Evolutionary conservation across 2,888 invertebrate species (phyloP), one percentile per base, ranked within the genome.

Genomic region (Ellobium chinense): DNA sequence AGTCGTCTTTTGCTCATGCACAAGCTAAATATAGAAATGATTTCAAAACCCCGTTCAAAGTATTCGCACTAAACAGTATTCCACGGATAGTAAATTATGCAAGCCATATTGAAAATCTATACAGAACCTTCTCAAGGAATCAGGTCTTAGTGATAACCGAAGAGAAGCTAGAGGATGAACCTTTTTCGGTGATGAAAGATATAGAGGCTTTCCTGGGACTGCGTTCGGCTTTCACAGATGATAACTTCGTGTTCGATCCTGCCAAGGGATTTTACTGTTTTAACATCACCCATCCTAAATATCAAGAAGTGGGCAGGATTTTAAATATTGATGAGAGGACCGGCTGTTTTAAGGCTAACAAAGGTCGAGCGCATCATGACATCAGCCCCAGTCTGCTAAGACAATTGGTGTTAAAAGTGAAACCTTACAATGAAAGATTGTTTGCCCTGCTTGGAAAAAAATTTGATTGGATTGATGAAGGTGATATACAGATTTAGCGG

Each of bases 1-100:
- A 99, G 90, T 99, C 98, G 21, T 99, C 99, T 94, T 99, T 98
- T 94, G 97, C 98, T 29, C 98, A 99, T 93, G 94, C 39, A 0
- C n/a, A 27, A 27, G 37, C n/a, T n/a, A n/a, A n/a, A n/a, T n/a
- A n/a, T n/a, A n/a, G n/a, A n/a, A n/a, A n/a, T n/a, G n/a, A n/a
- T n/a, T n/a, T n/a, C n/a, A n/a, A n/a, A n/a, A n/a, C n/a, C n/a
- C n/a, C n/a, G n/a, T n/a, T n/a, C n/a, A n/a, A n/a, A n/a, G n/a
- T 31, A 2, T 60, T 39, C 62, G 1, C 27, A 27, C n/a, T 27
- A n/a, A 4, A 27, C 37, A 27, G 3, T 1, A 2, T 12, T 4
- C n/a, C 29, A 7, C 9, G 12, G 24, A 60, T 34, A 9, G 63
- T 37, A 9, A 34, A 76, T 56, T 76, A 68, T 36, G 24, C 0